phyloP scores from a whole-genome alignment of 2,888 invertebrate genomes.

The Myopa tessellatipennis region DNA sequence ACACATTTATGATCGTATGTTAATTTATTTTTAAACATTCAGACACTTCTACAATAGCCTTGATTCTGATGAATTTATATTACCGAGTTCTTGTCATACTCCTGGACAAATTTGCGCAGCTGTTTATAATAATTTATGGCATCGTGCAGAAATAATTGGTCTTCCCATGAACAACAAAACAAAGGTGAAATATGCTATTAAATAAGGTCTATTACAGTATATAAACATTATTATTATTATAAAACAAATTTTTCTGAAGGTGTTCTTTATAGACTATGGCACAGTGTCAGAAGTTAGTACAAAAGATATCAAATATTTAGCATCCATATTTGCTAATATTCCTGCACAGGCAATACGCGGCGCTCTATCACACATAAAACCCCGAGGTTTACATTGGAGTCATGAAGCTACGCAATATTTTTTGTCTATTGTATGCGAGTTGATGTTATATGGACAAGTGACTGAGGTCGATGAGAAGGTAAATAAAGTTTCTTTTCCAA shows the following conservation, averaged over 20 bases:
- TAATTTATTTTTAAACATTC: conserved; percentile 10
- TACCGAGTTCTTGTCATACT: conserved; percentile 54
- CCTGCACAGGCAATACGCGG: conserved; percentile 59
- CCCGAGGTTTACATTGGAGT: conserved; percentile 55
- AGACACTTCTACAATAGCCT: conserved; percentile 53
- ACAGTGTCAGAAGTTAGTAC: conserved; percentile 54
- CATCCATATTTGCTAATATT: conserved; percentile 53
- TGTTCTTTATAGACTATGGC: conserved; percentile 61
- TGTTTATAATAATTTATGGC: conserved; percentile 53
- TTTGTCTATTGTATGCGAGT: conserved; percentile 51
- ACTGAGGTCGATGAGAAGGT: conserved; percentile 55
- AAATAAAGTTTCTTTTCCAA: background rate
- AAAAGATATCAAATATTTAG: conserved; percentile 55
- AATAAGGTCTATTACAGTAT: too few species aligned
- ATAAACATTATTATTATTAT: too few species aligned
- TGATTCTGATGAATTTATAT: conserved; percentile 44
- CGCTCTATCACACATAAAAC: conserved; percentile 56
- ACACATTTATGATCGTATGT: background rate
- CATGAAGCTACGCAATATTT: conserved; percentile 55
- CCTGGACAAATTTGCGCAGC: conserved; percentile 59
- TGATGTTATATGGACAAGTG: conserved; percentile 57
- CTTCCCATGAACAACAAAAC: conserved; percentile 48
- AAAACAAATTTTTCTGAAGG: conserved; percentile 45
- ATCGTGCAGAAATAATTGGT: conserved; percentile 58
- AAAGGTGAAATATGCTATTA: conserved; percentile 50